These are phyloP conservation scores for Apodemia mormo DNA, from an alignment of 2,888 invertebrate species.

Conservation along the genomic window DNA sequence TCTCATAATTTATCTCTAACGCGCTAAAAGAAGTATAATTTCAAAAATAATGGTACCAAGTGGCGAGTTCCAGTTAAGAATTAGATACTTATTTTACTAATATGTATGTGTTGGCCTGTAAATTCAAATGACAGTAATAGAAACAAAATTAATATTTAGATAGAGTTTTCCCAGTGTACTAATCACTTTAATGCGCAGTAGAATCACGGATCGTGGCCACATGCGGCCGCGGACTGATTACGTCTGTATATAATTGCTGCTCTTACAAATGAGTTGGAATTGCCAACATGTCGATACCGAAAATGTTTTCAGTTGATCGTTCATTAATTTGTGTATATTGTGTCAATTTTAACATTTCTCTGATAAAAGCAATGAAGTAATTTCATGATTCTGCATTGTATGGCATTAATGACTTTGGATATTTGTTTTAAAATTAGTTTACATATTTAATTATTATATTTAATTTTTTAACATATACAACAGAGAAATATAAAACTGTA, in stretches of 20 bases:
- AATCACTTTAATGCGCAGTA: slow-evolving; percentile 48
- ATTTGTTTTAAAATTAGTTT: too few relatives aligned
- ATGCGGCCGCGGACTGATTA: slow-evolving; percentile 62
- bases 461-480: too few relatives aligned
- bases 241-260: slow-evolving; percentile 71
- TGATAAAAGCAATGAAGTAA: slow-evolving; percentile 47
- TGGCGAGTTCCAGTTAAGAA: too few relatives aligned
- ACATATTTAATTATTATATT: too few relatives aligned
- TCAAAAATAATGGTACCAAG: too few relatives aligned
- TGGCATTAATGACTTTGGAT: too few relatives aligned
- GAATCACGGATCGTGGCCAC: slow-evolving; percentile 48
- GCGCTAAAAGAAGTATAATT: too few relatives aligned
- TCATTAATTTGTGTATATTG: slow-evolving; percentile 78
- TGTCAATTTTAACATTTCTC: slow-evolving; percentile 63
- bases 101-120: background rate
- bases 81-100: background rate
- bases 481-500: too few relatives aligned
- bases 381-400: slow-evolving; percentile 18
- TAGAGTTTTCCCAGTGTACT: slow-evolving; percentile 34
- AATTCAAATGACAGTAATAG: slow-evolving; percentile 12
- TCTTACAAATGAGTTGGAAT: slow-evolving; percentile 71
- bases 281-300: slow-evolving; percentile 59
- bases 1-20: too few relatives aligned
- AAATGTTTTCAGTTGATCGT: slow-evolving; percentile 69
- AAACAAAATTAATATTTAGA: slow-evolving; percentile 16